Evolutionary conservation across 2,113 vertebrate species (phyloP).

Genomic region (Lophotis ruficrista): DNA sequence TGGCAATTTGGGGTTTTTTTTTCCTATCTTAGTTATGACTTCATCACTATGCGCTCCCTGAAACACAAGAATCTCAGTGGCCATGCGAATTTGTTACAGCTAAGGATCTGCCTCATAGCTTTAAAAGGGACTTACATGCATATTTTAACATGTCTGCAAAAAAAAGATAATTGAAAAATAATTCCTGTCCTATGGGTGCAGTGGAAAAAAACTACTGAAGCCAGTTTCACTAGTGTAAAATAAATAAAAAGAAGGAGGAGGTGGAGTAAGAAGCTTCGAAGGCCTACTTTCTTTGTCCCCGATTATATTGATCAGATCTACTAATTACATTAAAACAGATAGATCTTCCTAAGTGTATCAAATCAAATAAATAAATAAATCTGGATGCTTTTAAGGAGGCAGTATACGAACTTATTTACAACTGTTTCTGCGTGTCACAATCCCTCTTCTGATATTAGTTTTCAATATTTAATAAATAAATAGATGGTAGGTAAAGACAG

Average conservation of each 20-base stretch:
- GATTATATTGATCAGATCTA: neutral
- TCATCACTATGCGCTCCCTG: neutral
- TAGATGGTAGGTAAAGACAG: neutral
- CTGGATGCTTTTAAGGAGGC: neutral
- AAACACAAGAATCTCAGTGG: neutral
- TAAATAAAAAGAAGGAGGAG: neutral
- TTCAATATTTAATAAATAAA: conserved; percentile 17
- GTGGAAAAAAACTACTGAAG: neutral
- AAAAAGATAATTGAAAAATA: neutral
- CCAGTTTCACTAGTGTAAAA: neutral
- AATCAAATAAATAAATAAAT: neutral
- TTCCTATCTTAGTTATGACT: neutral
- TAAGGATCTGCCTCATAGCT: neutral
- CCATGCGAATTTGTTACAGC: neutral
- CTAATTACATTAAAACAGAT: neutral
- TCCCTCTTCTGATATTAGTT: neutral
- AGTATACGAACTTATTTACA: neutral
- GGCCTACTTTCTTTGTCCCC: conserved; percentile 24
- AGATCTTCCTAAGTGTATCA: neutral
- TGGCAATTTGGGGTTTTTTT: neutral
- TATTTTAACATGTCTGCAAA: neutral
- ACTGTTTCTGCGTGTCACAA: neutral
- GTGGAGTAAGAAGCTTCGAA: neutral
- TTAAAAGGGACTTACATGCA: neutral
- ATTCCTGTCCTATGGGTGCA: neutral